phyloP scores from a whole-genome alignment of 2,113 vertebrate species.

The Aspiorhynchus laticeps region DNA sequence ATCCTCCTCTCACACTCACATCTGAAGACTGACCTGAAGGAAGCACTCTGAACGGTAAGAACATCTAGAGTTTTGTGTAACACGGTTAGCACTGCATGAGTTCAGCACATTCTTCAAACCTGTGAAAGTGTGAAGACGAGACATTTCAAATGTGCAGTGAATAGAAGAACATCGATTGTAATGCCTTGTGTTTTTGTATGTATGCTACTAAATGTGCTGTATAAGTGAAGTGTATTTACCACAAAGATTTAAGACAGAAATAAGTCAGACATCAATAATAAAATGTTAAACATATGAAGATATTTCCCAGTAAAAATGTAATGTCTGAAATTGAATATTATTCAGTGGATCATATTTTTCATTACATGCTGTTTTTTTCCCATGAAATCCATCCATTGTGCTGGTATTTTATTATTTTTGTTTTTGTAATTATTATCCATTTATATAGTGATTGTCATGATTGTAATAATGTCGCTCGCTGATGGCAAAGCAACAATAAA shows the following conservation, averaged over 20 bases:
- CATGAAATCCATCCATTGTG: not conserved
- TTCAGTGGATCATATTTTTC: not conserved
- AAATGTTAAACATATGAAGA: not conserved
- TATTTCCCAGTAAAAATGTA: not conserved
- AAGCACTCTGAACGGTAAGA: not conserved
- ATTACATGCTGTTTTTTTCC: not conserved
- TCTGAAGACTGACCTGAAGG: constrained; percentile 5
- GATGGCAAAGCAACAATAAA: not conserved
- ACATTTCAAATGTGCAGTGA: not conserved
- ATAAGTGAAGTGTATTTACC: not conserved
- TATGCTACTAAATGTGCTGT: not conserved
- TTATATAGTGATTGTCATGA: not conserved
- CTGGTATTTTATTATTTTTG: not conserved
- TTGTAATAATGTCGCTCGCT: not conserved
- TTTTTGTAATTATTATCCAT: not conserved
- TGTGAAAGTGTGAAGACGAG: constrained; percentile 9
- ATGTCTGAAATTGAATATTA: not conserved
- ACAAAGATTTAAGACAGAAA: not conserved
- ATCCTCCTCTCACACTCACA: not conserved
- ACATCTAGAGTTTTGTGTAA: not conserved
- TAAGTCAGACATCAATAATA: not conserved
- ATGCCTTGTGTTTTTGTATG: not conserved
- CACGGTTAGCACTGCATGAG: not conserved
- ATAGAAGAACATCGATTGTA: not conserved
- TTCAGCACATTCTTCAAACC: not conserved